These are phyloP conservation scores for Drosophila conformis DNA, from an alignment of 2,888 invertebrate species.

Conservation along the genomic window DNA sequence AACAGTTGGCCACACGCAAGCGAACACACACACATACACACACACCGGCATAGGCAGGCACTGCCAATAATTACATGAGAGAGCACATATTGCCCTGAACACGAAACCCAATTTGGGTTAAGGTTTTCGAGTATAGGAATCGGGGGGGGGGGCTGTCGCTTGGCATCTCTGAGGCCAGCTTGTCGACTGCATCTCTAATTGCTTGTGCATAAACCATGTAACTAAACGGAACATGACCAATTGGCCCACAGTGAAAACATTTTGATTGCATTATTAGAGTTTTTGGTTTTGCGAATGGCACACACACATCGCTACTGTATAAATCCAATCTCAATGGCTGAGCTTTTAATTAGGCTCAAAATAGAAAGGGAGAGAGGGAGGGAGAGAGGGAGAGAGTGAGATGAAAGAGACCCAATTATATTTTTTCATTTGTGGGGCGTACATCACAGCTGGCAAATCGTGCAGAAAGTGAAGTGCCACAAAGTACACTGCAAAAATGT, in stretches of 20 bases:
- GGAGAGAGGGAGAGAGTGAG: not conserved
- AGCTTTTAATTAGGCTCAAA: slow-evolving; percentile 61
- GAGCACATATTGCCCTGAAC: slow-evolving; percentile 44
- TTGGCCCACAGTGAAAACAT: slow-evolving; percentile 14
- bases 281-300: slow-evolving; percentile 1
- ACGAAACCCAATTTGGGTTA: slow-evolving; percentile 1
- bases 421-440: slow-evolving; percentile 58
- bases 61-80: slow-evolving; percentile 65
- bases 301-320: slow-evolving; percentile 27
- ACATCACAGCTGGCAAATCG: slow-evolving; percentile 59
- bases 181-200: slow-evolving; percentile 59
- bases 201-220: slow-evolving; percentile 45
- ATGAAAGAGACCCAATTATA: slow-evolving; percentile 58
- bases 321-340: slow-evolving; percentile 59
- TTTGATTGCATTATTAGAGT: slow-evolving; percentile 52
- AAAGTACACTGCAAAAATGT: slow-evolving; percentile 37
- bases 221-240: slow-evolving; percentile 30
- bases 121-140: not conserved
- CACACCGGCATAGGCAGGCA: slow-evolving; percentile 16
- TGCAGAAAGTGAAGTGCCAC: slow-evolving; percentile 42
- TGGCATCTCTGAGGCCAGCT: slow-evolving; percentile 5
- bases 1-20: slow-evolving; percentile 65
- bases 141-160: not conserved
- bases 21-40: slow-evolving; percentile 8
- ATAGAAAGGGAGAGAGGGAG: slow-evolving; percentile 2